Percentiles rank a stretch among this genome's conserved stretches.
Evolutionary conservation across 2,797 vertebrate genomes (phyloP).

Genomic region (Platalea minor): DNA sequence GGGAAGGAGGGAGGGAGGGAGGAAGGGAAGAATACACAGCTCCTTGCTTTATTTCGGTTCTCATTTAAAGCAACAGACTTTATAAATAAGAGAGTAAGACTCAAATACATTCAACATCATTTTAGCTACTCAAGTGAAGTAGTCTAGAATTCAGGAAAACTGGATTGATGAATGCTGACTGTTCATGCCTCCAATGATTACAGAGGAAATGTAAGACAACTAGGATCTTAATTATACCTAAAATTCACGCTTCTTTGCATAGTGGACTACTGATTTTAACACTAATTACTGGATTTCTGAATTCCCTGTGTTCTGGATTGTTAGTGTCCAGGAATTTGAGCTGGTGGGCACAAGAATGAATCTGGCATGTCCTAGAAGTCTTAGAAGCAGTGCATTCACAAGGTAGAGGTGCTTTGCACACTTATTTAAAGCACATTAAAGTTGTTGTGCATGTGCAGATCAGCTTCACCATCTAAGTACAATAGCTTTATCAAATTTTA

Average conservation of each 20-base stretch:
- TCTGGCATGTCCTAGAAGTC: background rate
- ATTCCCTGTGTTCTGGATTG: background rate
- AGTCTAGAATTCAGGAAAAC: background rate
- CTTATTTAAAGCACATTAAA: background rate
- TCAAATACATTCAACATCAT: background rate
- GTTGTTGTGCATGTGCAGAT: background rate
- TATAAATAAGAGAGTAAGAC: background rate
- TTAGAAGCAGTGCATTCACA: background rate
- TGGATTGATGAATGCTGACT: background rate
- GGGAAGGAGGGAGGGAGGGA: background rate
- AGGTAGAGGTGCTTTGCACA: background rate
- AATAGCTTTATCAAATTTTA: background rate
- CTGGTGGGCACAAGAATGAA: background rate
- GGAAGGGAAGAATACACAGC: background rate
- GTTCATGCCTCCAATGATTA: background rate
- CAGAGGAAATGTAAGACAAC: background rate
- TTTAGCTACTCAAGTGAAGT: background rate
- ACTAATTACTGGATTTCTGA: background rate
- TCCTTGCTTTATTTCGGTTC: background rate
- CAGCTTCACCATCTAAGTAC: background rate
- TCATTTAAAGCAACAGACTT: background rate
- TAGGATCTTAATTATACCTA: background rate
- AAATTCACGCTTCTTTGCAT: background rate
- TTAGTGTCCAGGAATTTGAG: background rate
- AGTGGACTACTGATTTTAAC: background rate